phyloP scores from a whole-genome alignment of 2,888 invertebrate species.

The Caradrina clavipalpis region DNA sequence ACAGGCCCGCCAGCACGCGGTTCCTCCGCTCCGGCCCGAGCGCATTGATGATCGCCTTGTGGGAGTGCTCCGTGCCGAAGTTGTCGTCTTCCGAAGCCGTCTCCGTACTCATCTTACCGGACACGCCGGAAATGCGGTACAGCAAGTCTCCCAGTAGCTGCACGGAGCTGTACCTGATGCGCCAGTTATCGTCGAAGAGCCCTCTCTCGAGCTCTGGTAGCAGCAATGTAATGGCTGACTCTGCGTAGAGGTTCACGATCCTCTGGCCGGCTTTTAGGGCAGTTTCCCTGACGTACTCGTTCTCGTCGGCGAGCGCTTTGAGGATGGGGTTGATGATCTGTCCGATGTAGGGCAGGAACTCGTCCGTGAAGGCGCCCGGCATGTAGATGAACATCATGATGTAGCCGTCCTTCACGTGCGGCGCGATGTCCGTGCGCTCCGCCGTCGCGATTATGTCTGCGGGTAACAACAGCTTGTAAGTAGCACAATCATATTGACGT shows the following conservation, averaged over 20 bases:
- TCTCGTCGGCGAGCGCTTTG: slow-evolving; percentile 99
- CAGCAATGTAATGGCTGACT: slow-evolving; percentile 97
- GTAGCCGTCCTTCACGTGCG: slow-evolving; percentile 99
- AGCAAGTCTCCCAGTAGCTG: slow-evolving; percentile 98
- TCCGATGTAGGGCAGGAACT: slow-evolving; percentile 98
- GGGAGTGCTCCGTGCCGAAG: slow-evolving; percentile 99
- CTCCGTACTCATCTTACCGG: slow-evolving; percentile 99
- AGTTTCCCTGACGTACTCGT: slow-evolving; percentile 99
- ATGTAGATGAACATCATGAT: slow-evolving; percentile 99
- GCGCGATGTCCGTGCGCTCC: slow-evolving; percentile 97
- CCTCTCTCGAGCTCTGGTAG: slow-evolving; percentile 98
- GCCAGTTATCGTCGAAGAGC: slow-evolving; percentile 99
- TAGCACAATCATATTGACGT: too few species aligned
- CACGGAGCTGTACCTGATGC: slow-evolving; percentile 98
- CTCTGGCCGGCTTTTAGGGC: slow-evolving; percentile 99
- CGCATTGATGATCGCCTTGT: slow-evolving; percentile 96
- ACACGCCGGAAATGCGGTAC: slow-evolving; percentile 99
- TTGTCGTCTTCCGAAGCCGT: slow-evolving; percentile 99
- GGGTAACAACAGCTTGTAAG: too few species aligned
- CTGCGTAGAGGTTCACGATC: slow-evolving; percentile 98
- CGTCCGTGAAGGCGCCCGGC: slow-evolving; percentile 98
- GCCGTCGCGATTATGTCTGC: slow-evolving; percentile 97
- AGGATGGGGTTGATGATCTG: slow-evolving; percentile 99
- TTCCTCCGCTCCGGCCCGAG: slow-evolving; percentile 97
- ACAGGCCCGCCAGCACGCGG: slow-evolving; percentile 97